Percentiles rank a stretch among this genome's conserved stretches.
These are phyloP conservation scores for Listronotus bonariensis DNA, from an alignment of 1,140 invertebrate genomes.

Conservation along the genomic window DNA sequence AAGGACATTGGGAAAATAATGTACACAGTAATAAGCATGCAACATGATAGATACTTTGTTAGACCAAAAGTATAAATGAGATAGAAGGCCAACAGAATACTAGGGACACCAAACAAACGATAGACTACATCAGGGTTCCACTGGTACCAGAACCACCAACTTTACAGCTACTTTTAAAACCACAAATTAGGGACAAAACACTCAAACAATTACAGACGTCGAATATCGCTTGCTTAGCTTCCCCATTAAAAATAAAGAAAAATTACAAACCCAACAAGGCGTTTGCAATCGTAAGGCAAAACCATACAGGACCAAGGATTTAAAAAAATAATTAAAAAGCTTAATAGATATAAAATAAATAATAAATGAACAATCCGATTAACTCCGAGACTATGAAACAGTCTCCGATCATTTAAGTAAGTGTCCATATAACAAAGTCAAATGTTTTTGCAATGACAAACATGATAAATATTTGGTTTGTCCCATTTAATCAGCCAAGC, in stretches of 20 bases:
- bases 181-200: constrained; percentile 5
- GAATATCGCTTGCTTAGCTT: constrained; percentile 40
- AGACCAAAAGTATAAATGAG: constrained; percentile 51
- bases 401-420: constrained; percentile 44
- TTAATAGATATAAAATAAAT: constrained; percentile 40
- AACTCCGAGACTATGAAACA: constrained; percentile 49
- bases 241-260: constrained; percentile 43
- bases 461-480: not conserved
- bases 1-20: constrained; percentile 36
- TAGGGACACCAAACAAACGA: constrained; percentile 43
- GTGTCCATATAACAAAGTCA: constrained; percentile 2
- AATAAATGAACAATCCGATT: constrained; percentile 28
- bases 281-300: constrained; percentile 51
- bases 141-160: not conserved
- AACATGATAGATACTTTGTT: constrained; percentile 50
- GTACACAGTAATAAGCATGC: constrained; percentile 51
- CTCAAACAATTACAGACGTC: constrained; percentile 4
- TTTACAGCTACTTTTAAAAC: not conserved
- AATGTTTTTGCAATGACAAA: not conserved
- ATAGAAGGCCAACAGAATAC: constrained; percentile 56
- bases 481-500: not conserved
- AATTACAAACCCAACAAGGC: constrained; percentile 30
- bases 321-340: constrained; percentile 30
- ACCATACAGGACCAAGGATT: constrained; percentile 35
- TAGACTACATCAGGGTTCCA: constrained; percentile 17